Evolutionary conservation across 2,888 invertebrate genomes (phyloP).

Genomic region (Tenthredo livida): DNA sequence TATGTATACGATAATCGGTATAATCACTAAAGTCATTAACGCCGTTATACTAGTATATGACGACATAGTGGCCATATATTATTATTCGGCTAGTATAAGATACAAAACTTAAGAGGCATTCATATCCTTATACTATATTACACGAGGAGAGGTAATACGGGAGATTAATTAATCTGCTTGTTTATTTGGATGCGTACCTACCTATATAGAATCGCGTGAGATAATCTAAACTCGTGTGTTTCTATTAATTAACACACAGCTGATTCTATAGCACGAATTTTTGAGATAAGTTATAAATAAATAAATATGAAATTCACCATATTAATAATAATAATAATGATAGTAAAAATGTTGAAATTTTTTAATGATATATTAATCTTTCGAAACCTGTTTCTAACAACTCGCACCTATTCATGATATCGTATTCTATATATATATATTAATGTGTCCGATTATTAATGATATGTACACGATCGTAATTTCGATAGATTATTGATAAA

Average conservation of each 20-base stretch:
- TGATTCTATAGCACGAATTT: background rate
- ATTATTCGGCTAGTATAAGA: background rate
- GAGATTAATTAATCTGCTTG: background rate
- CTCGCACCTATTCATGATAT: background rate
- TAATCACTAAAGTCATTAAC: background rate
- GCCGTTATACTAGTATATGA: background rate
- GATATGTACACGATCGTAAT: too few relatives aligned
- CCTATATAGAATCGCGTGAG: background rate
- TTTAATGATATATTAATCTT: background rate
- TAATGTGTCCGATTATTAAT: too few relatives aligned
- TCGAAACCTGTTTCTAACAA: background rate
- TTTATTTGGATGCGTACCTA: background rate
- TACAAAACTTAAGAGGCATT: too few relatives aligned
- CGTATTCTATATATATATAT: background rate
- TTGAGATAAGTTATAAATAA: too few relatives aligned
- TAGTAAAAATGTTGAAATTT: background rate
- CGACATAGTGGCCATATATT: background rate
- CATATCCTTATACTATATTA: too few relatives aligned
- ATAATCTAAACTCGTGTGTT: background rate
- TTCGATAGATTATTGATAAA: too few relatives aligned
- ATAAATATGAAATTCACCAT: background rate
- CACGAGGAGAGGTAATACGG: background rate
- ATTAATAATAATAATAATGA: background rate
- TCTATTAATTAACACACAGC: background rate
- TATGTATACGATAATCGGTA: background rate